These are phyloP conservation scores for Pelecanoides urinatrix DNA, from an alignment of 2,113 vertebrate species.

Conservation along the genomic window DNA sequence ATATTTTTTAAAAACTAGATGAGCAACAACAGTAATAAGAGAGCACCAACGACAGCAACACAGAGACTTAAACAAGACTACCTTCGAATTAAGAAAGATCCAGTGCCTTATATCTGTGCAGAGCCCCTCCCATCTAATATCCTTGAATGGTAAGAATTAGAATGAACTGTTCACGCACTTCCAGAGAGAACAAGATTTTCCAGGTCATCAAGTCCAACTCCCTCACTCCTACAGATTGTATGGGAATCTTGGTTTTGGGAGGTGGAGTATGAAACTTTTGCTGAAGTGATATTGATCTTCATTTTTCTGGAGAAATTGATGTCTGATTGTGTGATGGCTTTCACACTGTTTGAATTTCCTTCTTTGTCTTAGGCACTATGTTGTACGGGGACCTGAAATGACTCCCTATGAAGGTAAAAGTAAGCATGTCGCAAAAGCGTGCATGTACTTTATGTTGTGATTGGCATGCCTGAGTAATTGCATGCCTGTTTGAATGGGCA, in stretches of 20 bases:
- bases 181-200: background rate
- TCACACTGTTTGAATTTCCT: background rate
- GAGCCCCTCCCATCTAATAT: slow-evolving; percentile 97
- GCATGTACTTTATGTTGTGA: background rate
- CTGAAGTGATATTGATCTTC: background rate
- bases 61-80: slow-evolving; percentile 98
- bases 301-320: background rate
- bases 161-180: background rate
- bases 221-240: background rate
- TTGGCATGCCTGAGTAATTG: background rate
- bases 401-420: slow-evolving; percentile 95
- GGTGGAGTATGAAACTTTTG: background rate
- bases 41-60: slow-evolving; percentile 95
- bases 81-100: slow-evolving; percentile 97
- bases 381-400: slow-evolving; percentile 95
- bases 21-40: slow-evolving; percentile 93
- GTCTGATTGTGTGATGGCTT: background rate
- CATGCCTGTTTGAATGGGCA: background rate
- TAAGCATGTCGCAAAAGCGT: background rate
- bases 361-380: slow-evolving; percentile 86
- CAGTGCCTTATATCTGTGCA: slow-evolving; percentile 98
- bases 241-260: background rate
- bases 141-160: slow-evolving; percentile 87
- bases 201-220: background rate
- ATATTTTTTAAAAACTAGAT: slow-evolving; percentile 72